phyloP scores from a whole-genome alignment of 2,888 invertebrate species.

The Drosophila siamana region DNA sequence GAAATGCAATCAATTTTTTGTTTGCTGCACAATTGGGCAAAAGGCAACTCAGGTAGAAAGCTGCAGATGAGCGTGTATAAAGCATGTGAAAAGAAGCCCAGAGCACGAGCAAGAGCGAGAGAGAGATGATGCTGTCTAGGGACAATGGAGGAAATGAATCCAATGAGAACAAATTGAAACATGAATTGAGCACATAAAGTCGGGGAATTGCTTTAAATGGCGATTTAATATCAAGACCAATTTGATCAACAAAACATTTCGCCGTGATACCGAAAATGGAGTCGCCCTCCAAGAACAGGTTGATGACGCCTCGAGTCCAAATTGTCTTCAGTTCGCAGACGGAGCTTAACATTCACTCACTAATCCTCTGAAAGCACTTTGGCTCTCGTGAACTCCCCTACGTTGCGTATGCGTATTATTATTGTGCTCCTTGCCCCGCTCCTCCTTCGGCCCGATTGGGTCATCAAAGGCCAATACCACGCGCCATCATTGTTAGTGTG shows the following conservation, averaged over 20 bases:
- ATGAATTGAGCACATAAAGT: conserved; percentile 36
- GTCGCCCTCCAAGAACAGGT: not conserved
- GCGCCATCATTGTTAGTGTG: conserved; percentile 28
- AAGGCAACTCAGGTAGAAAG: conserved; percentile 55
- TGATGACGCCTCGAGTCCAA: not conserved
- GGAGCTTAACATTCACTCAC: conserved; percentile 20
- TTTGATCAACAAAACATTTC: conserved; percentile 3
- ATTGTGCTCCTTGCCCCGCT: conserved; percentile 1
- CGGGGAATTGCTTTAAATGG: conserved; percentile 31
- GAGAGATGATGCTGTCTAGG: conserved; percentile 3
- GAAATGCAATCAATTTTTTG: conserved; percentile 77
- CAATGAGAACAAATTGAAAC: conserved; percentile 39
- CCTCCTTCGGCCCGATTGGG: not conserved
- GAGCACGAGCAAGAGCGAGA: not conserved
- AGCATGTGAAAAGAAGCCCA: not conserved
- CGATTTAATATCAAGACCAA: conserved; percentile 26
- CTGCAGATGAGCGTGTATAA: conserved; percentile 18
- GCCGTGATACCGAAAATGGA: conserved; percentile 1
- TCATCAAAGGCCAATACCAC: conserved; percentile 42
- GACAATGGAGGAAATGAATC: conserved; percentile 14
- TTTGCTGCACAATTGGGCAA: conserved; percentile 73
- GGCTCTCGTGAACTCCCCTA: conserved; percentile 13
- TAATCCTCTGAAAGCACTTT: conserved; percentile 42
- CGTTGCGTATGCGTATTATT: conserved; percentile 23
- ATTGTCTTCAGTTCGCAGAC: not conserved